Percentiles rank a stretch among this genome's conserved stretches.
Conservation (phyloP, 2,113 vertebrate genomes). For the Gallinago media region DNA sequence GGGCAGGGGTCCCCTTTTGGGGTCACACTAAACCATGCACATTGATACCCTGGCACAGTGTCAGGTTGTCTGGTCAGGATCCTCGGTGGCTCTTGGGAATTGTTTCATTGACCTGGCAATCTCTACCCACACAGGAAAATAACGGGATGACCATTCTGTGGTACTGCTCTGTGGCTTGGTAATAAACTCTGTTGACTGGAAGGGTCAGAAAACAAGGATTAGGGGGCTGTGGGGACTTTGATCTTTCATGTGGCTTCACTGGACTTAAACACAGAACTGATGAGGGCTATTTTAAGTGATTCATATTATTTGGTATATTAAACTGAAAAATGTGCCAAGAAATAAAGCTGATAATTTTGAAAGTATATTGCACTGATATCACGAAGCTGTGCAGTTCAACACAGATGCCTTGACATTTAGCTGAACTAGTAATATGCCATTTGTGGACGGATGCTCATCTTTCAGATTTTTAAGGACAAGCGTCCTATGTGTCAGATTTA, state of each 20-base stretch:
- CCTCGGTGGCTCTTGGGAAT: neutral
- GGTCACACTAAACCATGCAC: neutral
- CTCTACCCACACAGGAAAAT: neutral
- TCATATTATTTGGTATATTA: constrained; percentile 18
- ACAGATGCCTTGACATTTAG: constrained; percentile 58
- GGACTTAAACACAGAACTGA: neutral
- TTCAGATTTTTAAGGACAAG: constrained; percentile 2
- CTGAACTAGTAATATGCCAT: constrained; percentile 27
- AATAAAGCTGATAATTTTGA: constrained; percentile 38
- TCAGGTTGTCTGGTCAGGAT: neutral
- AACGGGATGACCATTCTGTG: neutral
- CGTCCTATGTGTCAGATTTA: neutral
- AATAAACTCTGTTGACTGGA: neutral
- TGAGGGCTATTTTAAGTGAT: neutral
- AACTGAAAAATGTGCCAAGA: constrained; percentile 32
- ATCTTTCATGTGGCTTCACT: neutral
- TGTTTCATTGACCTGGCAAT: neutral
- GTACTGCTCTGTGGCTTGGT: neutral
- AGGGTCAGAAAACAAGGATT: neutral
- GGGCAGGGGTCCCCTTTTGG: neutral
- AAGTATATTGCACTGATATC: neutral
- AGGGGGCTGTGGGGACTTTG: neutral
- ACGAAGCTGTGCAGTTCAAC: constrained; percentile 13
- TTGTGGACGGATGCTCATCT: constrained; percentile 10
- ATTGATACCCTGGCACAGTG: neutral